Percentiles rank a stretch among this genome's conserved stretches.
Evolutionary conservation across 2,888 invertebrate species (phyloP).

Genomic region (Elegia similella): DNA sequence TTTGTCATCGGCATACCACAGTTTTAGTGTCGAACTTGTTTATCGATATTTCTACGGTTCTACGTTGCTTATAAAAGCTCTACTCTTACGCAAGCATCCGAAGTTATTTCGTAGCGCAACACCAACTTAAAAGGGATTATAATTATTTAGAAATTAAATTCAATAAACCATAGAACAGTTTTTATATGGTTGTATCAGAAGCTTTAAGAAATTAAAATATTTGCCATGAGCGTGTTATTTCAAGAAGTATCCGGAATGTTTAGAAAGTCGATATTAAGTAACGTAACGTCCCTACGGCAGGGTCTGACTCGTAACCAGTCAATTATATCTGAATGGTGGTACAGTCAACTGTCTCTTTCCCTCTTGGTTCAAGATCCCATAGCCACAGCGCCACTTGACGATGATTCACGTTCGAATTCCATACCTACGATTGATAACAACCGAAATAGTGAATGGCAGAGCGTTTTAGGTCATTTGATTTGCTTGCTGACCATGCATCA

Average conservation of each 20-base stretch:
- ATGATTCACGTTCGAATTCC: slow-evolving; percentile 78
- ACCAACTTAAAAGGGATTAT: background rate
- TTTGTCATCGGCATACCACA: slow-evolving; percentile 68
- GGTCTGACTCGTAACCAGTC: slow-evolving; percentile 78
- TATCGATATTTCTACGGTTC: slow-evolving; percentile 42
- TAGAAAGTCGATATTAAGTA: slow-evolving; percentile 75
- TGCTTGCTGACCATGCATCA: slow-evolving; percentile 54
- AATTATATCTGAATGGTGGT: slow-evolving; percentile 77
- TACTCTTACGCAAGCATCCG: slow-evolving; percentile 29
- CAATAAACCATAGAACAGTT: background rate
- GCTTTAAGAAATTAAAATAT: slow-evolving; percentile 21
- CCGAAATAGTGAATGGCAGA: slow-evolving; percentile 71
- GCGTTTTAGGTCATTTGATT: slow-evolving; percentile 66
- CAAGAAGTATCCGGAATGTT: slow-evolving; percentile 69
- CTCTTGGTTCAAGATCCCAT: slow-evolving; percentile 62
- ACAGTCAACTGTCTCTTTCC: slow-evolving; percentile 67
- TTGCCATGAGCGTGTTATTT: slow-evolving; percentile 40
- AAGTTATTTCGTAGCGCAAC: slow-evolving; percentile 16
- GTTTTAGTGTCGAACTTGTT: slow-evolving; percentile 48
- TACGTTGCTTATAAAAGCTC: slow-evolving; percentile 35
- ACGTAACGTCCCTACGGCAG: slow-evolving; percentile 73
- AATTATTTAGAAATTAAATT: background rate
- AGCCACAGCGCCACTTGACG: slow-evolving; percentile 76
- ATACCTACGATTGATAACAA: slow-evolving; percentile 77
- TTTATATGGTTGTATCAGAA: background rate